phyloP scores from a whole-genome alignment of 2,797 vertebrate species.

The Aulostomus chinensis region DNA sequence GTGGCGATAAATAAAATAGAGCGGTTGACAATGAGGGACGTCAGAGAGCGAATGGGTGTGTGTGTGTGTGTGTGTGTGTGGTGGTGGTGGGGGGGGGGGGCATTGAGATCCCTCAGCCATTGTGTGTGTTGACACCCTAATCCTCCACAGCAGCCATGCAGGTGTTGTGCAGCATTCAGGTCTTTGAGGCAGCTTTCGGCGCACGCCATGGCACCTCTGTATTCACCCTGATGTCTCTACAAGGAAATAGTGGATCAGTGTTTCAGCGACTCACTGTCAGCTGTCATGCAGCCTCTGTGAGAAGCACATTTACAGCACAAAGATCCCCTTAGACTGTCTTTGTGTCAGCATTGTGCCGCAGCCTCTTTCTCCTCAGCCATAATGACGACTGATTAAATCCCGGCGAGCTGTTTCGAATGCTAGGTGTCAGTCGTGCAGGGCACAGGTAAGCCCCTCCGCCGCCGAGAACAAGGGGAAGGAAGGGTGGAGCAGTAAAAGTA shows the following conservation, averaged over 20 bases:
- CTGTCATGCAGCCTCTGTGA: conserved; percentile 71
- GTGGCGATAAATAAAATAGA: conserved; percentile 65
- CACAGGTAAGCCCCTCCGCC: conserved; percentile 63
- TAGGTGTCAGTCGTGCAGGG: conserved; percentile 71
- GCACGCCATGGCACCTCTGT: conserved; percentile 61
- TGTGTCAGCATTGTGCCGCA: conserved; percentile 75
- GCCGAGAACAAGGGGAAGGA: neutral
- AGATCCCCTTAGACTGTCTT: conserved; percentile 74
- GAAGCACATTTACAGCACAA: conserved; percentile 71
- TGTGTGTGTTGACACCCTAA: conserved; percentile 77
- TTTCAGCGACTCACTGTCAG: conserved; percentile 68
- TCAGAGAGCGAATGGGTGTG: conserved; percentile 36
- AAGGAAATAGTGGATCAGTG: conserved; percentile 77
- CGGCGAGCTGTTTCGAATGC: conserved; percentile 60
- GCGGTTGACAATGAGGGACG: conserved; percentile 54
- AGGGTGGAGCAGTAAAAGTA: conserved; percentile 61
- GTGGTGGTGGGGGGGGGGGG: conserved; percentile 20
- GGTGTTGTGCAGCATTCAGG: conserved; percentile 75
- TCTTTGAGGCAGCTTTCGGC: conserved; percentile 67
- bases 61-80: no score
- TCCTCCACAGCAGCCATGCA: conserved; percentile 70
- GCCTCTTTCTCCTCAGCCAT: conserved; percentile 54
- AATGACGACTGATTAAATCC: conserved; percentile 81
- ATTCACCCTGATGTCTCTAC: conserved; percentile 75
- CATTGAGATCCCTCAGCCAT: conserved; percentile 65